Conservation (phyloP, 1,140 invertebrate genomes). For the Phenacoccus solenopsis region DNA sequence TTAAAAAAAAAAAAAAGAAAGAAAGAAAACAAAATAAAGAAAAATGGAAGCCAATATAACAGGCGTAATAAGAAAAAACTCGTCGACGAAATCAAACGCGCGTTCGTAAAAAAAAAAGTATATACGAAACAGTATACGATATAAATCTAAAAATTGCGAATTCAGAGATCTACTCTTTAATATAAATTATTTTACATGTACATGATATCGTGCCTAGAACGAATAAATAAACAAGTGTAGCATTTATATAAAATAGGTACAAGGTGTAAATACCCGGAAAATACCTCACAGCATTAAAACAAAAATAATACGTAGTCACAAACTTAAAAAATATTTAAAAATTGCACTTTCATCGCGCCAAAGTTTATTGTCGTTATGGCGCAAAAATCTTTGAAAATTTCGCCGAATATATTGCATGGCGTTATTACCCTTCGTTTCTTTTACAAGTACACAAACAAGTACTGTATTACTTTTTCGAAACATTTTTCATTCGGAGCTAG, state of each 20-base stretch:
- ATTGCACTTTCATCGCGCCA: background rate
- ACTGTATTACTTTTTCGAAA: no score
- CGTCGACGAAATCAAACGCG: background rate
- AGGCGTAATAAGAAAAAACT: background rate
- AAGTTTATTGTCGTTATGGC: background rate
- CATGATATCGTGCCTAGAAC: background rate
- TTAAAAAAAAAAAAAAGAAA: no score
- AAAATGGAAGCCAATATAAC: slow-evolving; percentile 2
- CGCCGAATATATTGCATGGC: no score
- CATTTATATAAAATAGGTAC: slow-evolving; percentile 1
- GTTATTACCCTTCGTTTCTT: no score
- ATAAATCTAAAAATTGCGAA: slow-evolving; percentile 3
- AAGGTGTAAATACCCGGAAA: background rate
- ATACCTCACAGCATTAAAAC: background rate
- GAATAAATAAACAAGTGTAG: background rate
- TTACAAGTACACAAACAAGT: no score
- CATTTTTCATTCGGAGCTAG: background rate
- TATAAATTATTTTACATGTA: background rate
- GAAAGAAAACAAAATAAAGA: background rate
- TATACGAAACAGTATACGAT: background rate
- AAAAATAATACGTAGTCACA: background rate
- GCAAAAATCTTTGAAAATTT: no score
- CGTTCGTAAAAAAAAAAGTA: background rate
- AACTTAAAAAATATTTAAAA: background rate
- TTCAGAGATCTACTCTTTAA: background rate